phyloP scores from a whole-genome alignment of 2,113 vertebrate genomes.

The Onychorhynchus coronatus region DNA sequence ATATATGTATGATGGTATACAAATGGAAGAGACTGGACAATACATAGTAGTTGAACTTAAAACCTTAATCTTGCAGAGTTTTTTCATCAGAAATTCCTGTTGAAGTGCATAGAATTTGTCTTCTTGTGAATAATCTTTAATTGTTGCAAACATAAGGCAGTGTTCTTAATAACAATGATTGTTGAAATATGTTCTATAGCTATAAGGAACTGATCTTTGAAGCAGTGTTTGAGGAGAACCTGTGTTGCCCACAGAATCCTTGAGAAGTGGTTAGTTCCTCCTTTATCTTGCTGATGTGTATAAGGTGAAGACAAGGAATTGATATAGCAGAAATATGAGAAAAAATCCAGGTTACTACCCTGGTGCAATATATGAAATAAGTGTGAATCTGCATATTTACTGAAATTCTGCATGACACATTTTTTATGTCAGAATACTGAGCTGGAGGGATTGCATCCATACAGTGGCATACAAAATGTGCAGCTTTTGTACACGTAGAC shows the following conservation, averaged over 20 bases:
- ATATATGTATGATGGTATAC: too few species aligned
- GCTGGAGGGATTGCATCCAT: background rate
- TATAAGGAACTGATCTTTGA: background rate
- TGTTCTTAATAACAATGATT: background rate
- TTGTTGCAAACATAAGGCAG: background rate
- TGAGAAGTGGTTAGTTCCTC: background rate
- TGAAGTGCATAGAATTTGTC: background rate
- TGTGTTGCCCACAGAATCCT: background rate
- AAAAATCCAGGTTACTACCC: background rate
- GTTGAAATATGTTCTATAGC: background rate
- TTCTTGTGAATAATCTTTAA: background rate
- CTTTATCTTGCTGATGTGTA: background rate
- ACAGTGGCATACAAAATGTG: background rate
- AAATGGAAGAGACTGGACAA: background rate
- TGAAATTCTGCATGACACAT: background rate
- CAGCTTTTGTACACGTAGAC: background rate
- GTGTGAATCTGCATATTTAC: background rate
- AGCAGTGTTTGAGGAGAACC: background rate
- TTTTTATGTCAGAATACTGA: background rate
- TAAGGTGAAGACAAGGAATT: background rate
- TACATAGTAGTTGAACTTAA: rapidly evolving
- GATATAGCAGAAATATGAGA: background rate
- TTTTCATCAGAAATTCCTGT: background rate
- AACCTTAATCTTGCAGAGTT: background rate
- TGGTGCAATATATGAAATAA: background rate